Conservation (phyloP, 2,797 vertebrate genomes). For the Streptopelia turtur region DNA sequence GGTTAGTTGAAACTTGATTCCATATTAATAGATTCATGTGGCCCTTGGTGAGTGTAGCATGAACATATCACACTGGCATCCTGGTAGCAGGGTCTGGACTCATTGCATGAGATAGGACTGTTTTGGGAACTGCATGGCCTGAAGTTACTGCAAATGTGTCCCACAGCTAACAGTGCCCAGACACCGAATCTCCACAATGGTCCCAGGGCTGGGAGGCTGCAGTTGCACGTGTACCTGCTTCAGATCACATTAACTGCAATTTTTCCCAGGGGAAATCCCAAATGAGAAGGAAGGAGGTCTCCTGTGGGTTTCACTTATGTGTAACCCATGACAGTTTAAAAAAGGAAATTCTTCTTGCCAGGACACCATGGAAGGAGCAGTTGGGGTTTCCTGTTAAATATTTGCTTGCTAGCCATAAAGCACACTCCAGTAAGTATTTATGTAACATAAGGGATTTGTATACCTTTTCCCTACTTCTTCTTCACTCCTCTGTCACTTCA, state of each 20-base stretch:
- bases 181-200: background rate
- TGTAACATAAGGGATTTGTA: background rate
- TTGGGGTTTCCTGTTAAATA: background rate
- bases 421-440: background rate
- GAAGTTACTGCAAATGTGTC: accelerated
- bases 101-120: background rate
- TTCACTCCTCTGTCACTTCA: background rate
- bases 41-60: background rate
- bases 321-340: background rate
- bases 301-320: background rate
- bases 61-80: accelerated
- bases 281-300: background rate
- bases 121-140: background rate
- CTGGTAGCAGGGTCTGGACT: background rate
- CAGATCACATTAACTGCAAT: background rate
- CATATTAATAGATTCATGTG: accelerated
- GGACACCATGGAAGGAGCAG: background rate
- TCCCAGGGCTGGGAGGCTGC: background rate
- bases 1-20: background rate
- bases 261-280: background rate
- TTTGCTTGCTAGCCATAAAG: background rate
- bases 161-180: background rate
- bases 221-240: background rate
- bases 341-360: constrained; percentile 12
- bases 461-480: background rate